Evolutionary conservation across 2,113 vertebrate species (phyloP).

Genomic region (Oreochromis tanganicae): DNA sequence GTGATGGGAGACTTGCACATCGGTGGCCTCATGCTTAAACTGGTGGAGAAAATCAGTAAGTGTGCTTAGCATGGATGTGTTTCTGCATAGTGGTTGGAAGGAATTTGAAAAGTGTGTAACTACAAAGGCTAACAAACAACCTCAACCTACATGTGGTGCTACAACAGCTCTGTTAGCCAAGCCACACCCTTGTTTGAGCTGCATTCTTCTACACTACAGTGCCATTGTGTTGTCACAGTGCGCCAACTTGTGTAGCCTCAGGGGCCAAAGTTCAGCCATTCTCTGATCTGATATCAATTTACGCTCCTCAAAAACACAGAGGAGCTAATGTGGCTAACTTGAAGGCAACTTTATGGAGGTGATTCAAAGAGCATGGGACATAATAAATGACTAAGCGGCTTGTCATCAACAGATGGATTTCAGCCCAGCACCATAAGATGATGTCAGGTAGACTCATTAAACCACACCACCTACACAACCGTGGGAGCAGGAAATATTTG

Average conservation of each 20-base stretch:
- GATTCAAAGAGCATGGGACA: background rate
- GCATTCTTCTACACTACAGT: conserved; percentile 1
- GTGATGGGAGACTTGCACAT: conserved; percentile 91
- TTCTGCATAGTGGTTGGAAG: background rate
- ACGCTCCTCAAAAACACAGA: background rate
- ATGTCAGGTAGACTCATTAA: conserved; percentile 47
- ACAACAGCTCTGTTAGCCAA: background rate
- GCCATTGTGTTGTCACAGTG: conserved; percentile 47
- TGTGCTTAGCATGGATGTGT: conserved; percentile 1
- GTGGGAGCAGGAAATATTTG: background rate
- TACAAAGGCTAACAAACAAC: background rate
- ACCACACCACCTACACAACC: background rate
- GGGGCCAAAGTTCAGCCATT: conserved; percentile 60
- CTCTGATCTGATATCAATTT: background rate
- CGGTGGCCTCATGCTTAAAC: conserved; percentile 92
- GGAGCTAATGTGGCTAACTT: background rate
- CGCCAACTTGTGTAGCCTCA: background rate
- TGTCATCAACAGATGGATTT: conserved; percentile 30
- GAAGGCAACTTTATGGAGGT: background rate
- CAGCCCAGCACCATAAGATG: conserved; percentile 18
- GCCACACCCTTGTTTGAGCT: conserved; percentile 65
- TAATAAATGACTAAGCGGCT: conserved; percentile 29
- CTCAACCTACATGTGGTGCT: background rate
- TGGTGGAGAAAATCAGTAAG: conserved; percentile 94
- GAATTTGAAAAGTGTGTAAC: background rate